A percentile compares a stretch with the other conserved stretches of the same genome.
Conservation (phyloP, 2,888 invertebrate genomes). For the Apamea sordens region DNA sequence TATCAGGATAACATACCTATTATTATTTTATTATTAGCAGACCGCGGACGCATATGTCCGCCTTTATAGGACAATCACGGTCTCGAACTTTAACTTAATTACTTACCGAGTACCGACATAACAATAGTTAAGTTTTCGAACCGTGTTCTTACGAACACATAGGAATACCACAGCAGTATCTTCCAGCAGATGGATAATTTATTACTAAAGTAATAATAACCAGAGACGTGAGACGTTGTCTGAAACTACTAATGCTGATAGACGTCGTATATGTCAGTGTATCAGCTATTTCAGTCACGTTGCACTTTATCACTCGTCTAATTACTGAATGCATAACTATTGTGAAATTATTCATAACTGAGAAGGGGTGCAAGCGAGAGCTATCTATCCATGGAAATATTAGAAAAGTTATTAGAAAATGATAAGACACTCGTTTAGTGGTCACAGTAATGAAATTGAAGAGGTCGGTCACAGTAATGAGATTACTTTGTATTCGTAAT, state of each 20-base stretch:
- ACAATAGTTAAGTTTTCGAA: background rate
- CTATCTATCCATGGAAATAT: background rate
- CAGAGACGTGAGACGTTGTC: slow-evolving; percentile 24
- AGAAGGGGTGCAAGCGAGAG: background rate
- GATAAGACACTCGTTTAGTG: background rate
- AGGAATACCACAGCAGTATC: background rate
- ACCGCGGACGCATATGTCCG: background rate
- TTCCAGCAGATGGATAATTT: slow-evolving; percentile 11
- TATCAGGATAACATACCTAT: background rate
- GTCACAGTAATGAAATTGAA: background rate
- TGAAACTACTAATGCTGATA: slow-evolving; percentile 27
- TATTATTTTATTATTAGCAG: background rate
- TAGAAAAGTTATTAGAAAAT: slow-evolving; percentile 14
- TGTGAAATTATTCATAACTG: slow-evolving; percentile 8
- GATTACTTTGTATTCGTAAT: background rate
- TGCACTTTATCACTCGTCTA: slow-evolving; percentile 33
- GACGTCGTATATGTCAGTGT: slow-evolving; percentile 26
- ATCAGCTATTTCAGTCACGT: slow-evolving; percentile 45
- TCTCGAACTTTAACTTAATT: background rate
- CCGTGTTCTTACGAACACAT: background rate
- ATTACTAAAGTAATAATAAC: slow-evolving; percentile 40
- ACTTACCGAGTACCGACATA: background rate
- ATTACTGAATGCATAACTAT: slow-evolving; percentile 29
- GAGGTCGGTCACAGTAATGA: background rate
- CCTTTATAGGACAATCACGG: background rate